phyloP scores from a whole-genome alignment of 2,113 vertebrate species.

The Muscicapa adusta region DNA sequence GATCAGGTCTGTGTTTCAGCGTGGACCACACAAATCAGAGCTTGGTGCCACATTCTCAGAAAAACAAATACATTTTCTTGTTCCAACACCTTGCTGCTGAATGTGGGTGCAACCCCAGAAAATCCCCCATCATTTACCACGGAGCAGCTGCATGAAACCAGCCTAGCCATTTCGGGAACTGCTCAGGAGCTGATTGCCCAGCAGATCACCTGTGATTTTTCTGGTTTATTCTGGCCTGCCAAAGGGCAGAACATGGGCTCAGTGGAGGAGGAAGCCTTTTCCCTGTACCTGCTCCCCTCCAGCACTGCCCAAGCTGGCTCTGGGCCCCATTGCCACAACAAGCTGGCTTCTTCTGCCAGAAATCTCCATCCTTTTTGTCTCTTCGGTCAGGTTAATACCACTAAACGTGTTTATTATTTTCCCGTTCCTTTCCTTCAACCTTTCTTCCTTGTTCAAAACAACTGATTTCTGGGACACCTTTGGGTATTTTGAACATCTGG shows the following conservation, averaged over 20 bases:
- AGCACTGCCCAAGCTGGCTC: neutral
- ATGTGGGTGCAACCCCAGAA: neutral
- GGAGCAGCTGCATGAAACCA: neutral
- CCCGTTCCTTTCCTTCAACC: neutral
- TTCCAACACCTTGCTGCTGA: neutral
- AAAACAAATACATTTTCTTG: rapidly evolving
- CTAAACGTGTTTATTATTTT: neutral
- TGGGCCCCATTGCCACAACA: neutral
- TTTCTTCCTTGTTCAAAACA: neutral
- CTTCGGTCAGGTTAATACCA: neutral
- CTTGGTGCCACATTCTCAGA: neutral
- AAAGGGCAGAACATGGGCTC: neutral
- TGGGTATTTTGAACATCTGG: neutral
- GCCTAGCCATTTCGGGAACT: neutral
- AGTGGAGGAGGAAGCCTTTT: neutral
- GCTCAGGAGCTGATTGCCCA: neutral
- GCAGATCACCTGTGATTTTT: neutral
- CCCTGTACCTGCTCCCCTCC: neutral
- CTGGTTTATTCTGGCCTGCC: neutral
- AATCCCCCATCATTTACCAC: neutral
- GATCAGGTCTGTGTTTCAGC: neutral
- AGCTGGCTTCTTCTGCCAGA: neutral
- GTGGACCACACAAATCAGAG: neutral
- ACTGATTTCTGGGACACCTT: neutral
- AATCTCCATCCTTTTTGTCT: neutral